Evolutionary conservation across 2,888 invertebrate genomes (phyloP), one percentile per base, ranked within the genome.

Genomic region (Brenthis ino): DNA sequence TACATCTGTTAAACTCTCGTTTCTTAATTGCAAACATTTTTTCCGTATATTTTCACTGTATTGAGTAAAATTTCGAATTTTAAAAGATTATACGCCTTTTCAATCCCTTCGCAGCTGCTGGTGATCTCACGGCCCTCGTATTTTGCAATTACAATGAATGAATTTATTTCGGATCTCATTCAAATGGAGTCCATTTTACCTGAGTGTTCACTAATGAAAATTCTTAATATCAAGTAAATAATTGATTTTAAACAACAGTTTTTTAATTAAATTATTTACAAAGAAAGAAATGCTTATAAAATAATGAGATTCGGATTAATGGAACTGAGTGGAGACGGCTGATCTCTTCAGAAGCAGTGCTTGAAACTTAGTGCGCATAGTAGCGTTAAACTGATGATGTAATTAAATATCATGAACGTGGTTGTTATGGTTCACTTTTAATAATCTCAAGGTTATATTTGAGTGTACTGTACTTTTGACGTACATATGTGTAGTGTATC

Each of bases 81-180:
- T 72, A 72, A 68, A 64, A 72, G 71, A 74, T 75, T 72, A 71
- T 70, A 67, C 73, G 68, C 72, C 71, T 71, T 72, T 72, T 64
- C 71, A 76, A 75, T 71, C 72, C 71, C 72, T 68, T 65, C 68
- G 53, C 75, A 76, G 74, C 72, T 74, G 76, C 65, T 63, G 66
- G 65, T 51, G 64, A 69, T 72, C 75, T 68, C 75, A 74, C 72
- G 67, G 64, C 55, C 64, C 65, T 64, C 71, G 64, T 67, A 65
- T 72, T 72, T 71, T 66, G 68, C 70, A 67, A 71, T 69, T 68
- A 66, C 67, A 70, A 65, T 68, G 58, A 68, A 60, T 51, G 64
- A 47, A 61, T 63, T 68, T 65, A 70, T 63, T 67, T 24, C 57
- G 48, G 65, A 65, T 72, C 14, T 70, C 61, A 58, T 66, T 66